Conservation (phyloP, 2,888 invertebrate species). For the Agriotes lineatus region DNA sequence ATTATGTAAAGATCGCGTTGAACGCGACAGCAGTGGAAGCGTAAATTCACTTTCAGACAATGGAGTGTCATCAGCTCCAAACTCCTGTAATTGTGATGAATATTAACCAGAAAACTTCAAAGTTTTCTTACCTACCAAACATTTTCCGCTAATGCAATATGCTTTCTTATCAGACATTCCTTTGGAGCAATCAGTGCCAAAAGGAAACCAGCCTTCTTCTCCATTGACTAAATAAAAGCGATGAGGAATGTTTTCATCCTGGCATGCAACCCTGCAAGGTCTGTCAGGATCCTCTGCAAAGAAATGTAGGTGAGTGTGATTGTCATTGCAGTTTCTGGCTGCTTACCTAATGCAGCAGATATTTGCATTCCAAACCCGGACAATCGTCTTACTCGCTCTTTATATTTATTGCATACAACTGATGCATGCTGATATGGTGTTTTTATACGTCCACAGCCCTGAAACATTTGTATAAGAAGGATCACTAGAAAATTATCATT, state of each 20-base stretch:
- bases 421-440: conserved; percentile 84
- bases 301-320: too few species aligned
- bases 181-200: conserved; percentile 83
- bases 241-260: conserved; percentile 81
- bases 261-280: conserved; percentile 85
- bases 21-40: conserved; percentile 72
- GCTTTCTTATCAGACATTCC: conserved; percentile 72
- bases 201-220: conserved; percentile 87
- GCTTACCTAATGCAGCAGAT: conserved; percentile 77
- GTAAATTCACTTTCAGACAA: conserved; percentile 78
- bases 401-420: conserved; percentile 82
- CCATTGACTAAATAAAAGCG: conserved; percentile 88
- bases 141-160: conserved; percentile 86
- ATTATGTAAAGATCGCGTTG: conserved; percentile 62
- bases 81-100: conserved; percentile 69
- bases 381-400: conserved; percentile 80
- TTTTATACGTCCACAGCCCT: conserved; percentile 77
- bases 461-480: too few species aligned
- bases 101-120: too few species aligned
- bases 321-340: too few species aligned
- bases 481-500: neutral
- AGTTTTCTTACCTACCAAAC: conserved; percentile 79
- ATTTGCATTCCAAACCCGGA: conserved; percentile 89
- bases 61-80: conserved; percentile 81
- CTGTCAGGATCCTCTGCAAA: conserved; percentile 83